Base-by-base conservation (phyloP, 2,797 vertebrate genomes). In the Ctenochaetus hawaiiensis region DNA sequence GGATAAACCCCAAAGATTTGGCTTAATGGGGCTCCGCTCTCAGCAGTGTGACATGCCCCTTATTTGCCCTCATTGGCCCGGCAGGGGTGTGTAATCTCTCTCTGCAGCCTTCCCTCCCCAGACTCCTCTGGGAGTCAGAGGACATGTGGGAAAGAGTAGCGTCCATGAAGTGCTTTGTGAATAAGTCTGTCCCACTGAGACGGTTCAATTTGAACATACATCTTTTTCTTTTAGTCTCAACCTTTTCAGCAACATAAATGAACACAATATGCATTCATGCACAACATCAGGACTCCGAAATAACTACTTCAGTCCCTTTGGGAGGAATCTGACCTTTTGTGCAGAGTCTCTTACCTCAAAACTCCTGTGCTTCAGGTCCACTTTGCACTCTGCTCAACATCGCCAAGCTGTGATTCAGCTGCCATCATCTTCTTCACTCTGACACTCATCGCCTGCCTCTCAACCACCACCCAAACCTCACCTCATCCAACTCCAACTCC, bases 1-100 rank as follows among this genome's bases (percentile, higher is more conserved):
- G 60, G 86, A 89, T 91, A 88, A 90, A 91, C 66, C 78, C 72
- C 56, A 67, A 65, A 80, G 57, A 81, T 74, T 70, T 68, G 68
- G 87, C 12, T 91, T 82, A 79, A 69, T 84, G 74, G 72, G 81
- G 77, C 74, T 84, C 75, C 78, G 76, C 68, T 81, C 83, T 74
- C 72, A 75, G 75, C 49, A 12, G 80, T 58, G 74, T 83, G 79
- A 84, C 78, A 67, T 79, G 75, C 18, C 67, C 70, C 43, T 75
- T 84, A 65, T 80, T 86, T 84, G 77, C 67, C 80, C 82, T 87
- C 75, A 49, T 1, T 82, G 66, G 44, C 77, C 69, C 39, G 0
- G 60, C 75, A 64, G 72, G 83, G 73, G 57, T 51, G 49, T 49
- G 26, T 89, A 84, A 87, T 86, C 81, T 78, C 75, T 30, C 65